Evolutionary conservation across 2,888 invertebrate genomes (phyloP).

Genomic region (Aphelenchoides bicaudatus): DNA sequence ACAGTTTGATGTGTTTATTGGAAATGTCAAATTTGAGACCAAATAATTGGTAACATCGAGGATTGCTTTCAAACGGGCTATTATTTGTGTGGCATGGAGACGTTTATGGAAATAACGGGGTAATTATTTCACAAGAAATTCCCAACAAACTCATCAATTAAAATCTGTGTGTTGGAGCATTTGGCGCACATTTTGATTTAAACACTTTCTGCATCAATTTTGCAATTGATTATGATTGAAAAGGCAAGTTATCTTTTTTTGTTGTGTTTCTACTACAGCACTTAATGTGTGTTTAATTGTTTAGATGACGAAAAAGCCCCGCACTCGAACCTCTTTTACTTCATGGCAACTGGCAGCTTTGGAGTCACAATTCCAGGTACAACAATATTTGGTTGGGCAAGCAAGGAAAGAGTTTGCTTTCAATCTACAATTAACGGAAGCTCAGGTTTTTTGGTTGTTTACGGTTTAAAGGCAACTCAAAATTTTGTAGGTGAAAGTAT

Average conservation of each 20-base stretch:
- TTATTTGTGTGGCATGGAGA: no score
- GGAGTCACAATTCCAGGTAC: conserved; percentile 27
- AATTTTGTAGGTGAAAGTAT: conserved; percentile 45
- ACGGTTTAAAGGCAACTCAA: neutral
- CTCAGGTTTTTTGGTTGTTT: conserved; percentile 21
- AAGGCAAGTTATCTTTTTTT: conserved; percentile 1
- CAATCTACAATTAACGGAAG: conserved; percentile 20
- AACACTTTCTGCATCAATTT: neutral
- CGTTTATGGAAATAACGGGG: no score
- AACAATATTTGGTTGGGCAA: conserved; percentile 29
- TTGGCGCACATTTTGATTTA: neutral
- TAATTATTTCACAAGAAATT: neutral
- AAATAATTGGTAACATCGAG: no score
- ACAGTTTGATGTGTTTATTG: no score
- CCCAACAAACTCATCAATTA: neutral
- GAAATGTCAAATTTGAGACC: no score
- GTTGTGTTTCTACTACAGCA: neutral
- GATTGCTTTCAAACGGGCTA: no score
- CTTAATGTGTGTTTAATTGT: neutral
- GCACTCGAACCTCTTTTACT: conserved; percentile 25
- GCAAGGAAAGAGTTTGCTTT: conserved; percentile 17
- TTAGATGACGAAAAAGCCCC: neutral
- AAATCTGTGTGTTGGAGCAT: neutral
- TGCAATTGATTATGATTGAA: neutral
- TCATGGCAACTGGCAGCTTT: conserved; percentile 22